Conservation (phyloP, 1,140 invertebrate species). For the Neodiprion fabricii region DNA sequence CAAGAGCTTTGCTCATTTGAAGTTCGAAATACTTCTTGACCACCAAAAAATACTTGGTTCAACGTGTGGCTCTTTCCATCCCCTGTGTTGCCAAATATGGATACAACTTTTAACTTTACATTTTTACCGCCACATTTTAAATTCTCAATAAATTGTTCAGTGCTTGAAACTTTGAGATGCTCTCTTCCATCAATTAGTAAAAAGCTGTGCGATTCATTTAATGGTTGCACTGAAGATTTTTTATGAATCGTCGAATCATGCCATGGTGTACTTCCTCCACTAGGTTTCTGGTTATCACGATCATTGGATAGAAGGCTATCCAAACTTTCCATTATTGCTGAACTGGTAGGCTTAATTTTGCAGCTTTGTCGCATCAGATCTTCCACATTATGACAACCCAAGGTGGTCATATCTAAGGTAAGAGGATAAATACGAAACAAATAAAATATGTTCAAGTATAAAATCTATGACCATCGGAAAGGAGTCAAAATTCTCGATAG, state of each 20-base stretch:
- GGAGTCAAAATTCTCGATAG: too few species aligned
- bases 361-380: slow-evolving; percentile 14
- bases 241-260: neutral
- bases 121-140: slow-evolving; percentile 56
- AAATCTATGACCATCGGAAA: too few species aligned
- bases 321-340: slow-evolving; percentile 45
- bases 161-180: slow-evolving; percentile 59
- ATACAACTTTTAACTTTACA: slow-evolving; percentile 79
- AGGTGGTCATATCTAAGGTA: slow-evolving; percentile 23
- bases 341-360: slow-evolving; percentile 29
- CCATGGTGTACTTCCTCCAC: neutral
- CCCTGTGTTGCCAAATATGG: slow-evolving; percentile 88
- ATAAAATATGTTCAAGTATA: too few species aligned
- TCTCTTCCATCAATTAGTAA: slow-evolving; percentile 66
- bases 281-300: slow-evolving; percentile 3
- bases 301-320: slow-evolving; percentile 40
- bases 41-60: slow-evolving; percentile 82
- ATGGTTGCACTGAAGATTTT: slow-evolving; percentile 20
- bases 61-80: slow-evolving; percentile 86
- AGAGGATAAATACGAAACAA: neutral
- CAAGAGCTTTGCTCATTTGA: slow-evolving; percentile 76
- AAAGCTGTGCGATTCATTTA: slow-evolving; percentile 52
- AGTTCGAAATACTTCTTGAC: slow-evolving; percentile 77
- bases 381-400: slow-evolving; percentile 20
- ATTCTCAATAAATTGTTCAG: slow-evolving; percentile 62